These are phyloP conservation scores for Stratiomys singularior DNA, from an alignment of 2,888 invertebrate genomes.

Conservation along the genomic window DNA sequence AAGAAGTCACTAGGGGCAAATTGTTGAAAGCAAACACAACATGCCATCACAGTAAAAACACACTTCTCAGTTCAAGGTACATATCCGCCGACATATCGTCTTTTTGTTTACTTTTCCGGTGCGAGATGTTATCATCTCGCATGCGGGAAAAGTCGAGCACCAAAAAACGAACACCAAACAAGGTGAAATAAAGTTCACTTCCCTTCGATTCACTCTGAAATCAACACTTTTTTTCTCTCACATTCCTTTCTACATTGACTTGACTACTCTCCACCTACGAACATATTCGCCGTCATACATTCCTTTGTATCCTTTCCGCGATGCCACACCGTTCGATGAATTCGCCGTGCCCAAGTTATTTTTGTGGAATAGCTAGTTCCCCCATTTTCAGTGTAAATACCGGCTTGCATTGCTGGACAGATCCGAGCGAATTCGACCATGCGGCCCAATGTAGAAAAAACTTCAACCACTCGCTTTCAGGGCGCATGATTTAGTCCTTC, in stretches of 20 bases:
- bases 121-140: slow-evolving; percentile 20
- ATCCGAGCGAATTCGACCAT: slow-evolving; percentile 2
- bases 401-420: not conserved
- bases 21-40: slow-evolving; percentile 14
- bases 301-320: not conserved
- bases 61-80: slow-evolving; percentile 24
- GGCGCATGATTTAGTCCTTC: not conserved
- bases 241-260: not conserved
- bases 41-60: slow-evolving; percentile 9
- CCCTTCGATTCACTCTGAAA: slow-evolving; percentile 30
- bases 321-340: not conserved
- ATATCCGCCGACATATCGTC: slow-evolving; percentile 32
- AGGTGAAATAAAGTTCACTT: slow-evolving; percentile 28
- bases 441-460: not conserved
- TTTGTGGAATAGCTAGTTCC: not conserved
- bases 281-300: not conserved
- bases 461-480: not conserved
- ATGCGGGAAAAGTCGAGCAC: not conserved
- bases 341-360: not conserved
- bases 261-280: not conserved
- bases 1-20: slow-evolving; percentile 23
- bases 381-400: not conserved
- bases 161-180: not conserved
- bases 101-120: slow-evolving; percentile 15
- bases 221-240: slow-evolving; percentile 11